These are phyloP conservation scores for Turritopsis rubra DNA, from an alignment of 30 jellyfish, hydroid and myxozoan genomes.

Conservation along the genomic window DNA sequence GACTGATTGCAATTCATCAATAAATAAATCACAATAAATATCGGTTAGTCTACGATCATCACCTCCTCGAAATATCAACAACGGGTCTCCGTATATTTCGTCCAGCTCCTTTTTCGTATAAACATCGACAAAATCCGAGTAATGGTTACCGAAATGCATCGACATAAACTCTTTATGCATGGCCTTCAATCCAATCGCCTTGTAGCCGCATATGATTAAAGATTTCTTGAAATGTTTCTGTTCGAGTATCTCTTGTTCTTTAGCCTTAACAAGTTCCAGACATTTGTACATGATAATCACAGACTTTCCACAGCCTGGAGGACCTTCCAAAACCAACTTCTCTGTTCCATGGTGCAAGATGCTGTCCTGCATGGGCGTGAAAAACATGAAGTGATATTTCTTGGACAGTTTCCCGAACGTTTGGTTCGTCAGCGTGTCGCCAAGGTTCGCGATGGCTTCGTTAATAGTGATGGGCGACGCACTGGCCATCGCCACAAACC, in stretches of 20 bases:
- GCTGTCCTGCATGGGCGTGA: slow-evolving; percentile 9
- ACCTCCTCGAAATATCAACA: background rate
- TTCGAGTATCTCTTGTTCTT: background rate
- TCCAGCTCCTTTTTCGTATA: slow-evolving; percentile 2
- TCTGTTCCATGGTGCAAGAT: background rate
- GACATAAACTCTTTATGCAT: background rate
- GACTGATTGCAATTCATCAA: slow-evolving; percentile 4
- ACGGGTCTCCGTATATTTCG: background rate
- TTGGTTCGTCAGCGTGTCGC: slow-evolving; percentile 6
- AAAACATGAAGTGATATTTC: background rate
- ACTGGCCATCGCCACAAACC: slow-evolving; percentile 12
- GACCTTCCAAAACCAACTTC: background rate
- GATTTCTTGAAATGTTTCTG: background rate
- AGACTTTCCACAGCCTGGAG: slow-evolving; percentile 14
- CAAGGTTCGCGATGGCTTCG: slow-evolving; percentile 18
- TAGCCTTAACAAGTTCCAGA: background rate
- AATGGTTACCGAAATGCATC: background rate
- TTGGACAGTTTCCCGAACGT: slow-evolving; percentile 4
- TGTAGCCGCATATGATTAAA: slow-evolving; percentile 3
- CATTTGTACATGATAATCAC: slow-evolving; percentile 6
- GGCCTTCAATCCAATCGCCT: slow-evolving; percentile 8
- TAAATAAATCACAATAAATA: slow-evolving; percentile 7
- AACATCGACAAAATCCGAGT: background rate
- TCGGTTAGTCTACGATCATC: background rate
- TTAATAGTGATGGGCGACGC: slow-evolving; percentile 16